Evolutionary conservation across 2,888 invertebrate genomes (phyloP).

Genomic region (Chironomus riparius): DNA sequence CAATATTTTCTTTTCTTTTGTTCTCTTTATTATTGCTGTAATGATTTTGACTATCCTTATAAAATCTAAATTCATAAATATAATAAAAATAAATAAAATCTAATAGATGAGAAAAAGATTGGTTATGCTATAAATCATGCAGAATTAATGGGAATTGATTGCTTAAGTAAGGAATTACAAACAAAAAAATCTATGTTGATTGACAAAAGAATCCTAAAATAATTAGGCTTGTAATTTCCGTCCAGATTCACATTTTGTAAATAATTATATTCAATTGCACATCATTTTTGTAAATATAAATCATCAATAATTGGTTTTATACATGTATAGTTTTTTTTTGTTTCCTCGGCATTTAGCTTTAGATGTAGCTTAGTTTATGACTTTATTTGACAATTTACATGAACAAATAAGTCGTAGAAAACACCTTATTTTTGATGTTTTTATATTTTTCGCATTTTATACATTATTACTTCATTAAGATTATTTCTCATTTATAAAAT

Average conservation of each 20-base stretch:
- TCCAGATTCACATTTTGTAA: no score
- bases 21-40: background rate
- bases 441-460: background rate
- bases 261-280: no score
- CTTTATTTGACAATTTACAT: background rate
- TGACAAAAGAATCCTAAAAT: background rate
- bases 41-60: background rate
- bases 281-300: no score
- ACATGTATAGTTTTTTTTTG: background rate
- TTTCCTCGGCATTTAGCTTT: background rate
- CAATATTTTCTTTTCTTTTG: background rate
- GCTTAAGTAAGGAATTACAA: slow-evolving; percentile 15
- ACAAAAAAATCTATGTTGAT: background rate
- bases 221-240: no score
- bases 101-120: slow-evolving; percentile 15
- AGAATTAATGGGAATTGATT: slow-evolving; percentile 25
- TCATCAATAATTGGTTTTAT: no score
- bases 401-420: background rate
- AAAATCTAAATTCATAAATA: background rate
- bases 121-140: slow-evolving; percentile 1
- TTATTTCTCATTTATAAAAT: background rate
- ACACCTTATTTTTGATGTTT: background rate
- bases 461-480: background rate
- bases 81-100: background rate
- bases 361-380: background rate